These are phyloP conservation scores for Delichon dasypus DNA, from an alignment of 2,797 vertebrate genomes.

Conservation along the genomic window DNA sequence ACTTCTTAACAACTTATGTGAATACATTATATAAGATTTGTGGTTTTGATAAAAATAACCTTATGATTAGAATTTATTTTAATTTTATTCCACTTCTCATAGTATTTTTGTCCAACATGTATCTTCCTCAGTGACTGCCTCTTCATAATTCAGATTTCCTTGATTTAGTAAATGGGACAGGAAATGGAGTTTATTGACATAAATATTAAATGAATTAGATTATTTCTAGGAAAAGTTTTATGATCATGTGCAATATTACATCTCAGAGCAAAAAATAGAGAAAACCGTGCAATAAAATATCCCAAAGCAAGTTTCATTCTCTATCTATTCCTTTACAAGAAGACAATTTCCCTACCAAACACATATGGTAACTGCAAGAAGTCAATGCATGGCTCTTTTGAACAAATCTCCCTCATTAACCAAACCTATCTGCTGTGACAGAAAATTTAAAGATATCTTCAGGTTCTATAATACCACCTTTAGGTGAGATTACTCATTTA, in stretches of 20 bases:
- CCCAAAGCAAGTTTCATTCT: not conserved
- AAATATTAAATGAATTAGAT: not conserved
- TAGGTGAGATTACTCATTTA: not conserved
- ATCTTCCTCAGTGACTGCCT: not conserved
- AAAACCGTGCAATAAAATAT: not conserved
- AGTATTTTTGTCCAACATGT: constrained; percentile 6
- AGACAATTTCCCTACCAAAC: not conserved
- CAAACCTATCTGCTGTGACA: not conserved
- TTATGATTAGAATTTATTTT: constrained; percentile 28
- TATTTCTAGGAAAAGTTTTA: not conserved
- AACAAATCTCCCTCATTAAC: not conserved
- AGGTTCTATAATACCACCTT: not conserved
- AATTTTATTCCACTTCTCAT: not conserved
- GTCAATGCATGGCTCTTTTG: not conserved
- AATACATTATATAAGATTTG: constrained; percentile 42
- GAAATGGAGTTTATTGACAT: not conserved
- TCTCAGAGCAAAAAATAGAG: not conserved
- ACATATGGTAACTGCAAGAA: not conserved
- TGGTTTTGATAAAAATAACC: constrained; percentile 52
- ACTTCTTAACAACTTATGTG: constrained; percentile 26
- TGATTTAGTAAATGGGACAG: not conserved
- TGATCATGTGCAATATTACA: not conserved
- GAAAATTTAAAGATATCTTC: not conserved
- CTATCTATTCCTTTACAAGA: not conserved
- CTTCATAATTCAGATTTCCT: not conserved